phyloP scores from a whole-genome alignment of 2,888 invertebrate species.

The Patella depressa region DNA sequence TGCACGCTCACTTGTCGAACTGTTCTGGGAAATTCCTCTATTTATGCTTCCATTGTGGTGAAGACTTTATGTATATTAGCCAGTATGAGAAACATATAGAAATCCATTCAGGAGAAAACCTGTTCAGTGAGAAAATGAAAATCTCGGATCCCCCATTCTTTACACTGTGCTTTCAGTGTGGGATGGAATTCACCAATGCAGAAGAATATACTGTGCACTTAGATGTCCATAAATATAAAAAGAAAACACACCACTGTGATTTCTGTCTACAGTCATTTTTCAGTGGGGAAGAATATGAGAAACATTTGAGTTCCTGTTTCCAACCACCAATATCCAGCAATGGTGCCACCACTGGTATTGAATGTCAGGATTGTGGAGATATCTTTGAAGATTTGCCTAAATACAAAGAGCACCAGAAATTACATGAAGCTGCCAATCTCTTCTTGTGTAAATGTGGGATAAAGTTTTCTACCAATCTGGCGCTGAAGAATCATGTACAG shows the following conservation, averaged over 20 bases:
- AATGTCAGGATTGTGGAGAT: constrained; percentile 2
- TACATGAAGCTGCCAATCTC: constrained; percentile 1
- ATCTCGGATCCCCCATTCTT: neutral
- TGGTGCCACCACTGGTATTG: neutral
- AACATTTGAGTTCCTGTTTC: neutral
- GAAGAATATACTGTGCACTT: neutral
- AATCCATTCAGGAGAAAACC: constrained; percentile 2
- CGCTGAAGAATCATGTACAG: neutral
- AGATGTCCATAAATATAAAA: neutral
- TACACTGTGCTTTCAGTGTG: neutral
- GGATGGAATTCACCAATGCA: neutral
- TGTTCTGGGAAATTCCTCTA: neutral
- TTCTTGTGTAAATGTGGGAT: neutral
- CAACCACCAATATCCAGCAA: neutral
- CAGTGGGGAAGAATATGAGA: neutral
- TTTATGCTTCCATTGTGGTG: constrained; percentile 6
- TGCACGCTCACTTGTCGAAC: neutral
- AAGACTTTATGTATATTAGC: constrained; percentile 1
- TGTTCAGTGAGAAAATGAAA: neutral
- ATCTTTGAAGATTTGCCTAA: neutral
- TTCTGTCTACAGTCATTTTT: constrained; percentile 4
- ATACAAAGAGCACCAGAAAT: neutral
- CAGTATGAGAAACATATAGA: neutral
- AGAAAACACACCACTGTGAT: neutral
- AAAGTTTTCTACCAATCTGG: neutral